Percentiles rank a stretch among this genome's conserved stretches.
Conservation (phyloP, 2,888 invertebrate species). For the Caenorhabditis macrosperma region DNA sequence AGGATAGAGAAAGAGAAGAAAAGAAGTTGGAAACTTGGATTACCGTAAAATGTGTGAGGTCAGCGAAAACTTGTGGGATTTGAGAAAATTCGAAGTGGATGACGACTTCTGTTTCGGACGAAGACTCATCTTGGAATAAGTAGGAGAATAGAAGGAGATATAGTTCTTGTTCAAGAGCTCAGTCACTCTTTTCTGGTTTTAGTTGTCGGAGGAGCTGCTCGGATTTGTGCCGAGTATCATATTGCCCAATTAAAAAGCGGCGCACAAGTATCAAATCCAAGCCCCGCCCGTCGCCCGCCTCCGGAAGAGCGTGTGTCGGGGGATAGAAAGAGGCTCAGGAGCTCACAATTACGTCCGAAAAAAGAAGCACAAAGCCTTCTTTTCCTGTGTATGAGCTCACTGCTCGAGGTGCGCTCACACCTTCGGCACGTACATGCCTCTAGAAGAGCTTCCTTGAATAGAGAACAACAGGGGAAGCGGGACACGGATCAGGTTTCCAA, state of each 20-base stretch:
- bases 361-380: conserved; percentile 24
- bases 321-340: conserved; percentile 16
- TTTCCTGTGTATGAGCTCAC: conserved; percentile 16
- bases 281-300: conserved; percentile 14
- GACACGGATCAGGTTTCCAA: conserved; percentile 47
- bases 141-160: background rate
- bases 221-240: conserved; percentile 57
- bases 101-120: conserved; percentile 54
- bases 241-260: conserved; percentile 61
- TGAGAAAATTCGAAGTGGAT: conserved; percentile 53
- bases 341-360: conserved; percentile 10
- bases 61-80: conserved; percentile 56
- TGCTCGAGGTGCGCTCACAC: conserved; percentile 35
- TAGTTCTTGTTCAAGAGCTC: background rate
- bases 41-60: conserved; percentile 55
- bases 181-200: background rate
- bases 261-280: conserved; percentile 55
- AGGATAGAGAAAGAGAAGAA: background rate
- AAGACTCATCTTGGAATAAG: conserved; percentile 33
- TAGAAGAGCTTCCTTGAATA: conserved; percentile 6
- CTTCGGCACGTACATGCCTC: conserved; percentile 9
- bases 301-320: conserved; percentile 7
- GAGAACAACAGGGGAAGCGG: conserved; percentile 19
- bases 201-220: conserved; percentile 40
- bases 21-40: conserved; percentile 1